phyloP scores from a whole-genome alignment of 2,888 invertebrate genomes.

The Cheilosia scutellata region DNA sequence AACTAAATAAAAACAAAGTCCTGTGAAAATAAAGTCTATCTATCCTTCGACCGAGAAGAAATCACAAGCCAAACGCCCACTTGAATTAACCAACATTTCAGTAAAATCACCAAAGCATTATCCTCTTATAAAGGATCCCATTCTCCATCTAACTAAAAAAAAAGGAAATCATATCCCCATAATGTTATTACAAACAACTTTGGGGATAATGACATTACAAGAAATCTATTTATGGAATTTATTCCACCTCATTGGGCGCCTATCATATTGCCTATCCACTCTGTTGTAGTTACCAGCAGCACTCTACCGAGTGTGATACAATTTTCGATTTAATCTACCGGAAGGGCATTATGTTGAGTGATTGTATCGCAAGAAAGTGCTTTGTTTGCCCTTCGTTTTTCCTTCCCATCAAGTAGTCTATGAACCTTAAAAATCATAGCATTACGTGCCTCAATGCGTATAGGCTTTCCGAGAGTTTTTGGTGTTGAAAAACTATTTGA shows the following conservation, averaged over 20 bases:
- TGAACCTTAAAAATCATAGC: constrained; percentile 56
- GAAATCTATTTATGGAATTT: constrained; percentile 74
- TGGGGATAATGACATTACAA: constrained; percentile 71
- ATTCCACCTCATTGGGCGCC: constrained; percentile 67
- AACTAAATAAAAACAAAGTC: too few species aligned
- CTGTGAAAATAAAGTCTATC: neutral
- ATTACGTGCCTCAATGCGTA: constrained; percentile 58
- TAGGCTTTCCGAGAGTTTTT: constrained; percentile 16
- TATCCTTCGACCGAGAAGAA: constrained; percentile 12
- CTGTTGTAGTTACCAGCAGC: constrained; percentile 52
- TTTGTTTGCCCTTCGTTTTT: constrained; percentile 43
- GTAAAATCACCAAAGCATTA: constrained; percentile 37
- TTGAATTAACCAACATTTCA: constrained; percentile 2
- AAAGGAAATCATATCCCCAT: constrained; percentile 42
- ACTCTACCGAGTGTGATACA: constrained; percentile 67
- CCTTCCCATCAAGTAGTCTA: constrained; percentile 51
- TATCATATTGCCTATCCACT: constrained; percentile 60
- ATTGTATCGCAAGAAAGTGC: constrained; percentile 65
- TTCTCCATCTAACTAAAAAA: neutral
- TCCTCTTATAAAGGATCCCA: constrained; percentile 8
- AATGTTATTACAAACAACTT: constrained; percentile 72
- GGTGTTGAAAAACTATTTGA: constrained; percentile 19
- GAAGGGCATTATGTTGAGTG: constrained; percentile 73
- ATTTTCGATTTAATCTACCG: constrained; percentile 74
- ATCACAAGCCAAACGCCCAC: neutral